Conservation (phyloP, 2,888 invertebrate species). For the Sphaerophoria rueppellii region DNA sequence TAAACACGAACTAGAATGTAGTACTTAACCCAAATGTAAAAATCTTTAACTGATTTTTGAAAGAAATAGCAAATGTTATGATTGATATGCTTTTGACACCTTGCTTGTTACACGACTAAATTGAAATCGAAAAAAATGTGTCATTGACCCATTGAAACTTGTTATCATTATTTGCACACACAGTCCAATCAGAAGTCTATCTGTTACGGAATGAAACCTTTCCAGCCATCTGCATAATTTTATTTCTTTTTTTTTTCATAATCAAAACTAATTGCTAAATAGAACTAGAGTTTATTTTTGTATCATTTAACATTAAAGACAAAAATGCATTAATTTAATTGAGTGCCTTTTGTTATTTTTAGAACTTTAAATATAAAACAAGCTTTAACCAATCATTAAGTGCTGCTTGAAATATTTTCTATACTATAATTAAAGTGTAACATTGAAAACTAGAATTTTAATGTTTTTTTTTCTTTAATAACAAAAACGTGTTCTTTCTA, state of each 20-base stretch:
- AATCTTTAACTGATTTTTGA: background rate
- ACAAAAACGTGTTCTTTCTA: background rate
- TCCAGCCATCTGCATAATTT: background rate
- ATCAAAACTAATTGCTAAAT: background rate
- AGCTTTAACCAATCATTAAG: conserved; percentile 13
- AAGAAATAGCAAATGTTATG: background rate
- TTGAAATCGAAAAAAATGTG: background rate
- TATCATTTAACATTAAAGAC: background rate
- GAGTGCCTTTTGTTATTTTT: conserved; percentile 21
- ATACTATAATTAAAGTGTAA: conserved; percentile 17
- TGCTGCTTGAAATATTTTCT: conserved; percentile 6
- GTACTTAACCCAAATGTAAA: conserved; percentile 8
- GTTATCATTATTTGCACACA: background rate
- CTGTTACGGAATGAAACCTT: too few species aligned
- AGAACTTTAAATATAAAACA: conserved; percentile 4
- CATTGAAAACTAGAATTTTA: conserved; percentile 23
- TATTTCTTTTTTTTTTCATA: background rate
- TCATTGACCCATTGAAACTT: conserved; percentile 21
- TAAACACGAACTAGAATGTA: conserved; percentile 1
- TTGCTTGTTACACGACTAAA: conserved; percentile 1
- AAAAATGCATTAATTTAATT: conserved; percentile 18
- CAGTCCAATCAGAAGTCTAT: too few species aligned
- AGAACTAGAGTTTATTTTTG: conserved; percentile 1
- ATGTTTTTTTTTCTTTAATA: background rate
- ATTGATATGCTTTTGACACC: conserved; percentile 32